Conservation (phyloP, 1,140 invertebrate genomes). For the Drosophila athabasca region DNA sequence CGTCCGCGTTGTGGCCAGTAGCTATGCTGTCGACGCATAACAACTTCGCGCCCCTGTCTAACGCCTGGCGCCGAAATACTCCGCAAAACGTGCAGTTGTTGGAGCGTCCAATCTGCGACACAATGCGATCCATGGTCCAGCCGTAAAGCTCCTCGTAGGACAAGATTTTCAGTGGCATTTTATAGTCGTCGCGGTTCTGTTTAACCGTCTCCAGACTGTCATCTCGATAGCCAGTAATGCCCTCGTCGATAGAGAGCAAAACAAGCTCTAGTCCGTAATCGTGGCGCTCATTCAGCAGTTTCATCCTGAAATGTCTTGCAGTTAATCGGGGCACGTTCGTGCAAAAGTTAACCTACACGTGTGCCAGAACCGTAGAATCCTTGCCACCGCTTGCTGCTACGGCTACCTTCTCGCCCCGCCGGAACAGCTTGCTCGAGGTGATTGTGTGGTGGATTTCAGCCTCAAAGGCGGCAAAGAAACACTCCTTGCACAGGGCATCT, state of each 20-base stretch:
- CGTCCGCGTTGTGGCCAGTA: conserved; percentile 99
- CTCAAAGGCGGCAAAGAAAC: conserved; percentile 97
- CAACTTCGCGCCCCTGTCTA: conserved; percentile 95
- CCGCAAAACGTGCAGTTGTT: conserved; percentile 99
- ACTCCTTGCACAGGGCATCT: conserved; percentile 96
- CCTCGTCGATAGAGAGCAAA: conserved; percentile 98
- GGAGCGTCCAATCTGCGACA: conserved; percentile 95
- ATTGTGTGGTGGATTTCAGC: conserved; percentile 98
- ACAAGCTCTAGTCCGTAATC: conserved; percentile 96
- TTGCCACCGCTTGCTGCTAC: conserved; percentile 99
- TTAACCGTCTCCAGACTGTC: conserved; percentile 99
- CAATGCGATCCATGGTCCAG: conserved; percentile 99
- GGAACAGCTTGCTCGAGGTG: conserved; percentile 92
- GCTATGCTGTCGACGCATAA: conserved; percentile 96
- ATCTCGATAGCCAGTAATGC: conserved; percentile 98
- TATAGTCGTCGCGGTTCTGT: conserved; percentile 96
- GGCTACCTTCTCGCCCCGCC: conserved; percentile 93
- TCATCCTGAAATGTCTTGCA: conserved; percentile 85
- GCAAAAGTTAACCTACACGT: conserved; percentile 85
- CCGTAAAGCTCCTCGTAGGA: conserved; percentile 99
- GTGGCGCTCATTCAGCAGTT: conserved; percentile 95
- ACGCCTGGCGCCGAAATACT: conserved; percentile 97
- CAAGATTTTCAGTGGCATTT: conserved; percentile 96
- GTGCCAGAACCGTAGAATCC: conserved; percentile 98
- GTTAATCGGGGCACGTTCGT: background rate